A percentile compares a stretch with the other conserved stretches of the same genome.
phyloP scores from a whole-genome alignment of 2,888 invertebrate genomes.

The Eilema depressum region DNA sequence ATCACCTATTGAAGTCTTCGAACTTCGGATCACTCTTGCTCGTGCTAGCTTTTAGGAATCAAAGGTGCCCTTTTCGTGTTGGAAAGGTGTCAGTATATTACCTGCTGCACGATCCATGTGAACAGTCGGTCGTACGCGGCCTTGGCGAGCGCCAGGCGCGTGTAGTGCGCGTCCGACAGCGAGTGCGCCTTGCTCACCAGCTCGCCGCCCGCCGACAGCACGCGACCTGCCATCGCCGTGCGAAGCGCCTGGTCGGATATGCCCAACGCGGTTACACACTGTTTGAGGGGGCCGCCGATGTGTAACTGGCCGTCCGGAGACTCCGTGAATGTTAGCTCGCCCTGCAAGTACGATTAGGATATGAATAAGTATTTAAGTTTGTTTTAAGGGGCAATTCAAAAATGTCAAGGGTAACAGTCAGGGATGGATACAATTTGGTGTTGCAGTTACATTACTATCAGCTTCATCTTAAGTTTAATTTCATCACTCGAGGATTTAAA shows the following conservation, averaged over 20 bases:
- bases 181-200: slow-evolving; percentile 93
- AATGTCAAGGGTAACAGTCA: too few relatives aligned
- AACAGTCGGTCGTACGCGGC: slow-evolving; percentile 98
- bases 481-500: too few relatives aligned
- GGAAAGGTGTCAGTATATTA: slow-evolving; percentile 30
- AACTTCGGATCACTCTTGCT: too few relatives aligned
- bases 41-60: too few relatives aligned
- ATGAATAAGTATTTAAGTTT: too few relatives aligned
- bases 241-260: slow-evolving; percentile 90
- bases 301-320: slow-evolving; percentile 88
- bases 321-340: slow-evolving; percentile 87
- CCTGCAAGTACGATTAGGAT: slow-evolving; percentile 74
- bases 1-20: too few relatives aligned
- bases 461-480: too few relatives aligned
- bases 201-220: slow-evolving; percentile 95
- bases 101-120: slow-evolving; percentile 95
- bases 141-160: slow-evolving; percentile 97
- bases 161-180: slow-evolving; percentile 93
- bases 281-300: slow-evolving; percentile 77
- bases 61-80: not conserved
- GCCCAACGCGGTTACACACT: slow-evolving; percentile 84
- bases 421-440: too few relatives aligned
- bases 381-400: too few relatives aligned
- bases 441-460: too few relatives aligned
- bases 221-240: slow-evolving; percentile 93